A percentile compares a stretch with the other conserved stretches of the same genome.
These are phyloP conservation scores for Leucoraja erinaceus DNA, from an alignment of 2,113 vertebrate genomes.

Conservation along the genomic window DNA sequence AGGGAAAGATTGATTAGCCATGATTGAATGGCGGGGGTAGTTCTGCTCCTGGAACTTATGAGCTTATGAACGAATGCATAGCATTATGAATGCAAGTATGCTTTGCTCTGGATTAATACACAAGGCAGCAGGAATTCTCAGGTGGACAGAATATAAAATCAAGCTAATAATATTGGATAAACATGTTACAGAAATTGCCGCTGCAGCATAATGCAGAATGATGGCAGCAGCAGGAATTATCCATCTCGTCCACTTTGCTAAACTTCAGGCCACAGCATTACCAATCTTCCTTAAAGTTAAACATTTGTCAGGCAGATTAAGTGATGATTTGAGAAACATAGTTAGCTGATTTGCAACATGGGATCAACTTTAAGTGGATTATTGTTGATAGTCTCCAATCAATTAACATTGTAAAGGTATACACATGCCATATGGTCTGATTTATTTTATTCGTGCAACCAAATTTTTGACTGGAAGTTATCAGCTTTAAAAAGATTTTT, in stretches of 20 bases:
- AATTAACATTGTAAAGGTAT: background rate
- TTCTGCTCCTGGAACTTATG: no score
- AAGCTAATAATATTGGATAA: background rate
- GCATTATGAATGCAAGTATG: no score
- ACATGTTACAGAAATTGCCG: background rate
- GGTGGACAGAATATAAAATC: background rate
- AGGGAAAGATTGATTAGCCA: no score
- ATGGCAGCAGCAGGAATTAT: background rate
- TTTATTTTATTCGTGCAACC: background rate
- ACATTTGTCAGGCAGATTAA: background rate
- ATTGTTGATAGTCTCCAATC: background rate
- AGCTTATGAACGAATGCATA: no score
- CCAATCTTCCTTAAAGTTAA: background rate
- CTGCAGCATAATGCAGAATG: background rate
- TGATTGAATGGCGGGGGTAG: no score
- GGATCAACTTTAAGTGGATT: background rate
- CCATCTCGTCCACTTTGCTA: background rate
- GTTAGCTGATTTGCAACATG: background rate
- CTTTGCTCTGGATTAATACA: background rate
- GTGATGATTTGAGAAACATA: background rate
- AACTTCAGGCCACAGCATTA: background rate
- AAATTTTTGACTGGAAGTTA: constrained; percentile 18
- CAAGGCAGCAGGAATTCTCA: background rate
- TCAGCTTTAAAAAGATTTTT: background rate
- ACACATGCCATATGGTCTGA: background rate